Evolutionary conservation across 2,797 vertebrate genomes (phyloP), one percentile per base, ranked within the genome.

Genomic region (Phoeniculus purpureus): DNA sequence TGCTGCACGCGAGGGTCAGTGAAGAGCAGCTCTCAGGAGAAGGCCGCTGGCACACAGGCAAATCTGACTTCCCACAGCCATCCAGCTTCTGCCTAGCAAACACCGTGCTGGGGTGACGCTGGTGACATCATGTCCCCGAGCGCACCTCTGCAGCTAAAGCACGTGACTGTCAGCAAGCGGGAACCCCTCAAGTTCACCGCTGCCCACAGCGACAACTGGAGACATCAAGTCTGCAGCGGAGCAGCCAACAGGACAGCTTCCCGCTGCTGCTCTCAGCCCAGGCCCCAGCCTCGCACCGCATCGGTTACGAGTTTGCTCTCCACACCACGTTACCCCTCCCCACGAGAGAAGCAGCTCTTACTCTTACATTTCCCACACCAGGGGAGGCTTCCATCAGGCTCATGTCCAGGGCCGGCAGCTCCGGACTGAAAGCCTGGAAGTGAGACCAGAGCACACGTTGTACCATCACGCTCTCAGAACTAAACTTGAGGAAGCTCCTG

Each of bases 321-420:
- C n/a, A 17, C 20, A 27, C 21, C 2, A 1, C 27, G 26, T 31
- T 51, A 3, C 1, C 18, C 61, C 23, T 71, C 50, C 62, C 37
- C 56, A 27, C 6, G 31, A 65, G 0, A 72, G 48, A 70, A 84
- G 43, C 18, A 61, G 77, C 78, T 64, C 37, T 70, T 64, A 18
- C 34, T 86, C 94, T 95, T 94, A 97, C 97, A 86, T 93, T 90
- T 87, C 94, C 66, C 68, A 93, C 71, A 73, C 67, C 81, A 75
- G 94, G 18, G 8, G 94, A 94, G 71, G 59, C 61, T 91, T 94
- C 91, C 78, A 82, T 90, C 90, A 93, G 73, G 40, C 27, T 95
- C 76, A 65, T 84, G 72, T 96, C 94, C 82, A 95, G 87, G 55
- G 81, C 92, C 68, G 93, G 94, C 90, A 97, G 91, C 77, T 97